Conservation (phyloP, 2,888 invertebrate species). For the Platycheirus albimanus region DNA sequence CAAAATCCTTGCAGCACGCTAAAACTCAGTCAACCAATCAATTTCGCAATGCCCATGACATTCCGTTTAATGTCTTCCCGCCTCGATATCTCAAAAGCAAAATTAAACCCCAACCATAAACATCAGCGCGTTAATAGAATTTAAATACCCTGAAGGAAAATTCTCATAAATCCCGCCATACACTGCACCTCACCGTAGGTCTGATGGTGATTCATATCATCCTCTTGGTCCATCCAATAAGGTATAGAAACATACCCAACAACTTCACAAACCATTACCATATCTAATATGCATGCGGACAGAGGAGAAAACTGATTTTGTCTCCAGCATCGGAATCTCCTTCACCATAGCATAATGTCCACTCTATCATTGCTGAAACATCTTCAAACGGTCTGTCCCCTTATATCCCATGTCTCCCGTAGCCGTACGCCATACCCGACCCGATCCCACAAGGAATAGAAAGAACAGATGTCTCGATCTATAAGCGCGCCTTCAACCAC, state of each 20-base stretch:
- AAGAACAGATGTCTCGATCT: slow-evolving; percentile 66
- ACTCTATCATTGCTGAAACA: slow-evolving; percentile 67
- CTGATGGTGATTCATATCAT: slow-evolving; percentile 33
- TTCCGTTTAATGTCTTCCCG: slow-evolving; percentile 48
- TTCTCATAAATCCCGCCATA: slow-evolving; percentile 62
- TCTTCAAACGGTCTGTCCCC: slow-evolving; percentile 54
- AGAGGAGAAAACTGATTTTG: slow-evolving; percentile 48
- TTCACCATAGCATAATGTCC: slow-evolving; percentile 61
- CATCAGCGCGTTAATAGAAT: slow-evolving; percentile 70
- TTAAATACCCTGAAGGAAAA: slow-evolving; percentile 71
- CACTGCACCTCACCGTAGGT: no score
- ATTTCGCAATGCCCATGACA: slow-evolving; percentile 41
- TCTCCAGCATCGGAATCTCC: slow-evolving; percentile 48
- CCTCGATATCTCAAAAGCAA: slow-evolving; percentile 43
- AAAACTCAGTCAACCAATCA: slow-evolving; percentile 55
- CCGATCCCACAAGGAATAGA: slow-evolving; percentile 18
- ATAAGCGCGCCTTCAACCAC: slow-evolving; percentile 46
- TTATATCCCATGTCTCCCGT: slow-evolving; percentile 13
- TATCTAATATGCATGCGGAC: slow-evolving; percentile 66
- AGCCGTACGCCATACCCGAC: no score
- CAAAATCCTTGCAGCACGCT: background rate
- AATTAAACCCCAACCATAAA: slow-evolving; percentile 54
- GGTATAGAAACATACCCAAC: slow-evolving; percentile 27
- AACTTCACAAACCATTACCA: slow-evolving; percentile 69
- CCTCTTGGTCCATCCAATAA: slow-evolving; percentile 16